phyloP scores from a whole-genome alignment of 2,888 invertebrate species.

The Callinectes sapidus region DNA sequence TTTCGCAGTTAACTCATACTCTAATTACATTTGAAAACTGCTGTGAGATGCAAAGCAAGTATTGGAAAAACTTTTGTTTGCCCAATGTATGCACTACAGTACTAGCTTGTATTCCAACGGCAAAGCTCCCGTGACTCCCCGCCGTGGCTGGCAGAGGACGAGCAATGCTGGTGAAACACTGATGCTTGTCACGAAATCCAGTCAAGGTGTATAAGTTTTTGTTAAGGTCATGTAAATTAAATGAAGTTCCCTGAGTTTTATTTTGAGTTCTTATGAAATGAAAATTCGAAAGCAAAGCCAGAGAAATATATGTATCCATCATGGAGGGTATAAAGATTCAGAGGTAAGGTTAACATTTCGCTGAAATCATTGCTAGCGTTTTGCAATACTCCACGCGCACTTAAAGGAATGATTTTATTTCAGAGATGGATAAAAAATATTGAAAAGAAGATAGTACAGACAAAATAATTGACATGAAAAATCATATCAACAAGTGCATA shows the following conservation, averaged over 20 bases:
- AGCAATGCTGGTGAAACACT: slow-evolving; percentile 13
- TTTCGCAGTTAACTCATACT: background rate
- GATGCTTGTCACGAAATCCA: slow-evolving; percentile 4
- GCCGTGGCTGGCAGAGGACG: background rate
- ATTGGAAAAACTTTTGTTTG: background rate
- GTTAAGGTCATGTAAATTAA: background rate
- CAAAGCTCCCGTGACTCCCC: background rate
- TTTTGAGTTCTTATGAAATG: background rate
- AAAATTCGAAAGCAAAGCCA: background rate
- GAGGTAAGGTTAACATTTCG: background rate
- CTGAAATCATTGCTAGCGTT: background rate
- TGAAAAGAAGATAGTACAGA: background rate
- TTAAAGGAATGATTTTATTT: background rate
- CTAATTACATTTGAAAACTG: background rate
- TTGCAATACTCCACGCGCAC: background rate
- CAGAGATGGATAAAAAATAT: background rate
- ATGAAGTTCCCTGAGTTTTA: slow-evolving; percentile 5
- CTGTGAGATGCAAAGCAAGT: background rate
- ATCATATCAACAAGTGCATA: background rate
- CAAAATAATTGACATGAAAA: background rate
- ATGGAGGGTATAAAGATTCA: background rate
- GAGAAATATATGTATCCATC: background rate
- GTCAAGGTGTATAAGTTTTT: slow-evolving; percentile 32
- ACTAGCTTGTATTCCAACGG: background rate
- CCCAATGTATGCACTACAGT: background rate